Base-by-base conservation (phyloP, 2,797 vertebrate species). In the Falco concolor region DNA sequence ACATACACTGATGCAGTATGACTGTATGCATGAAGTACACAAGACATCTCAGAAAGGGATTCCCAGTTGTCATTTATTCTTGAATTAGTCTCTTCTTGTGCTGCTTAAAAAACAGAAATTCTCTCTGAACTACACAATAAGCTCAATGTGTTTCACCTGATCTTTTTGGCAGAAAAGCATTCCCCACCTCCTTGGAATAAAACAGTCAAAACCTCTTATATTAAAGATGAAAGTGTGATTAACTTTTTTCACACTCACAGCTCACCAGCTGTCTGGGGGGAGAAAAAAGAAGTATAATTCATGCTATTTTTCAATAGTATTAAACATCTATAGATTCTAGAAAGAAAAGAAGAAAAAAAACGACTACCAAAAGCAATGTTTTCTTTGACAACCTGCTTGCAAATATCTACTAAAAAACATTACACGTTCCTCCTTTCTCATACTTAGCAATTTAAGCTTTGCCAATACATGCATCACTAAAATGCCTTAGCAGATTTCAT, bases 401-500 rank as follows among this genome's bases (percentile, higher is more conserved):
- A 90, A 70, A 70, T 75, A 75, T 25, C 79, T 83, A 70, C 28
- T 53, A 45, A 36, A 89, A 93, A 88, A 79, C 1, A 0, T 79
- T 68, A 70, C 34, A 64, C 68, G 53, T 40, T 74, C 47, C 54
- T 88, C 77, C 74, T 82, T 84, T 69, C 74, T 90, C 45, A 36
- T 94, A 73, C 67, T 84, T 75, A 53, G 85, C 63, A 96, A 94
- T 76, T 80, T 76, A 79, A 64, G 32, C 83, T 93, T 91, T 84
- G 74, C 94, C 77, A 95, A 84, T 74, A 45, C 32, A 88, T 34
- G 74, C 94, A 95, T 94, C 93, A 91, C 85, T 89, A 87, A 93
- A 95, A 96, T 70, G 68, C 78, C 88, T 92, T 56, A 64, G 70
- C 63, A 95, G 84, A 95, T 95, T 96, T 96, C 88, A 92, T 84